A percentile compares a stretch with the other conserved stretches of the same genome.
These are phyloP conservation scores for Hoplostethus mediterraneus DNA, from an alignment of 2,797 vertebrate species.

Conservation along the genomic window DNA sequence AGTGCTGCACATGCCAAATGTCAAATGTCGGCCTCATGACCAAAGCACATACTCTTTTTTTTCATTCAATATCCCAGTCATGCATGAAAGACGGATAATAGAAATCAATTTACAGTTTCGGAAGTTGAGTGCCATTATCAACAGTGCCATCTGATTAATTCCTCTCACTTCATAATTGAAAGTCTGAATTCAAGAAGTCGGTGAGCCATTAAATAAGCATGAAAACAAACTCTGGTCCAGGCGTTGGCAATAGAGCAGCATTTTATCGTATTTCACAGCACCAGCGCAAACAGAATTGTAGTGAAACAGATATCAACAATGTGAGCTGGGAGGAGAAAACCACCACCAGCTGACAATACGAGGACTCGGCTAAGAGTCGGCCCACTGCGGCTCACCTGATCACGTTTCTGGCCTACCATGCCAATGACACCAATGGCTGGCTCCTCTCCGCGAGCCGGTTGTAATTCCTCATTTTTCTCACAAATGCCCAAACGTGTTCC, in stretches of 20 bases:
- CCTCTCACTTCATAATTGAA: neutral
- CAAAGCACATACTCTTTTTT: too few relatives aligned
- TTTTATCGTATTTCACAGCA: conserved; percentile 4
- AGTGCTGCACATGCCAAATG: too few relatives aligned
- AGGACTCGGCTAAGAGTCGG: conserved; percentile 15
- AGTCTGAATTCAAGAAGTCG: neutral
- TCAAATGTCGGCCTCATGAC: too few relatives aligned
- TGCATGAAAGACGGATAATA: neutral
- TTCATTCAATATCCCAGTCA: neutral
- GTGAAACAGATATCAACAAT: conserved; percentile 1
- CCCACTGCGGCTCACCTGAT: neutral
- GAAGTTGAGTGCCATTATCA: neutral
- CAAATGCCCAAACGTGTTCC: conserved; percentile 14
- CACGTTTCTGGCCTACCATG: too few relatives aligned
- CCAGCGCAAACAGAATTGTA: neutral
- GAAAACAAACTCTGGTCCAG: neutral
- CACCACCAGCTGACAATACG: conserved; percentile 11
- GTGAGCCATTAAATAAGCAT: neutral
- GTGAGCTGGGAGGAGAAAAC: conserved; percentile 5
- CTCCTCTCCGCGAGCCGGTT: conserved; percentile 17
- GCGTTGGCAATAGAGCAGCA: conserved; percentile 8
- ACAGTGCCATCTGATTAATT: neutral
- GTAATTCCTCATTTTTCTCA: neutral
- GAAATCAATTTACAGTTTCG: neutral
- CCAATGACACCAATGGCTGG: too few relatives aligned